Evolutionary conservation across 2,797 vertebrate species (phyloP), one percentile per base, ranked within the genome.

Genomic region (Gymnocypris eckloni): DNA sequence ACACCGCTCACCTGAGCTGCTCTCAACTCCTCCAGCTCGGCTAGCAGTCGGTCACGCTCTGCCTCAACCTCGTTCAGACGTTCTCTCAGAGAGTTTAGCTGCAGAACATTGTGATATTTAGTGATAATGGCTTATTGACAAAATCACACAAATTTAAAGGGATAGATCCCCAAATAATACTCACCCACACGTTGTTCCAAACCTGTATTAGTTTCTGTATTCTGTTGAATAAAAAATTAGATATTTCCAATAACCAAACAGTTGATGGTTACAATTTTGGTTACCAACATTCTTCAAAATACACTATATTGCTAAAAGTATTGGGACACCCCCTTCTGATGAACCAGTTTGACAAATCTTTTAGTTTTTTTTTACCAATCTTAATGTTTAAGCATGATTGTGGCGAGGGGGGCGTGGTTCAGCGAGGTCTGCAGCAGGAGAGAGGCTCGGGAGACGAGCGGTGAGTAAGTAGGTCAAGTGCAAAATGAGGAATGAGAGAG

Each of bases 21-120:
- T 89, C 95, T 97, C 83, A 97, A 86, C 82, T 95, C 95, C 83
- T 97, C 95, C 45, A 98, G 92, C 90, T 96, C 95, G 2, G 92
- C 89, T 16, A 90, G 92, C 75, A 98, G 92, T 64, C 83, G 93
- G 90, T 98, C 96, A 83, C 97, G 96, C 87, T 98, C 97, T 2
- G 93, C 92, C 12, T 97, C 95, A 4, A 94, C 92, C 37, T 92
- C 94, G 0, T 85, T 91, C 78, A 99, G 93, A 54, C 85, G 90
- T 90, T 95, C 91, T 90, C 94, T 96, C 28, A 99, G 93, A 73
- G 96, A 93, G 18, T 88, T 90, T 66, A 96, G 75, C 98, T 98
- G 87, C 5, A 41, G 67, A 0, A 37, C 20, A 80, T 13, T 69
- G 6, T 7, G 6, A 33, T 8, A 33, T 16, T 33, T 18, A 16